Conservation (phyloP, 2,888 invertebrate species). For the Rhagonycha fulva region DNA sequence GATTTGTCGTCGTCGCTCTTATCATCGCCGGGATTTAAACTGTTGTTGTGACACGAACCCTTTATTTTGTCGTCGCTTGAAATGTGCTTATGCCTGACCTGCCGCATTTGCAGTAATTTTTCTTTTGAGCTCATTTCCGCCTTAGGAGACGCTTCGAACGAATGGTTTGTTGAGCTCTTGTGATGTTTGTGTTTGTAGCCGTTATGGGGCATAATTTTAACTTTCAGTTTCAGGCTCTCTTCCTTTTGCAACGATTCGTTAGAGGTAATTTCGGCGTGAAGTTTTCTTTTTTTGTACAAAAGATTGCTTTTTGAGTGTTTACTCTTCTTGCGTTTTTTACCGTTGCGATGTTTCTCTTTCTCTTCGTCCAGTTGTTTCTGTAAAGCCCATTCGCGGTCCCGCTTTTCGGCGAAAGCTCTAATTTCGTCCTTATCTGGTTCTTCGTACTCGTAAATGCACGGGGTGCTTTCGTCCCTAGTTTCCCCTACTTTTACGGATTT, state of each 20-base stretch:
- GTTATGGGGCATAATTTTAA: slow-evolving; percentile 57
- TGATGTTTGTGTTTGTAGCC: slow-evolving; percentile 55
- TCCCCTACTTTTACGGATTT: neutral
- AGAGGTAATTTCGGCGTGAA: slow-evolving; percentile 61
- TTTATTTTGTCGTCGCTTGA: slow-evolving; percentile 45
- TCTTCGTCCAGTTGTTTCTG: slow-evolving; percentile 49
- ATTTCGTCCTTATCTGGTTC: slow-evolving; percentile 54
- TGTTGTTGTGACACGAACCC: neutral
- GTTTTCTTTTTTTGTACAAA: slow-evolving; percentile 57
- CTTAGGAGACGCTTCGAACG: slow-evolving; percentile 12
- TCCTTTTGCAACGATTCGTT: slow-evolving; percentile 48
- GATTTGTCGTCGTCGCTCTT: neutral
- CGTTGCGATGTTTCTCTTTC: slow-evolving; percentile 47
- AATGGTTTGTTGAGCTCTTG: slow-evolving; percentile 38
- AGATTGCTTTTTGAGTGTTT: slow-evolving; percentile 61
- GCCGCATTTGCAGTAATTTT: slow-evolving; percentile 53
- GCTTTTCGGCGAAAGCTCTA: slow-evolving; percentile 52
- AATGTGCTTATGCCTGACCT: slow-evolving; percentile 51
- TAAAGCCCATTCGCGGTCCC: slow-evolving; percentile 54
- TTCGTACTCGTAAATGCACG: slow-evolving; percentile 51
- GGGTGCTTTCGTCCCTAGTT: slow-evolving; percentile 27
- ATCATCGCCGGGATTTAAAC: neutral
- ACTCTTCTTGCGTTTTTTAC: slow-evolving; percentile 61
- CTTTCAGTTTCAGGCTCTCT: slow-evolving; percentile 59
- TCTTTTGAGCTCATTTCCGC: slow-evolving; percentile 47